Conservation (phyloP, 2,113 vertebrate genomes). For the Sorex araneus region DNA sequence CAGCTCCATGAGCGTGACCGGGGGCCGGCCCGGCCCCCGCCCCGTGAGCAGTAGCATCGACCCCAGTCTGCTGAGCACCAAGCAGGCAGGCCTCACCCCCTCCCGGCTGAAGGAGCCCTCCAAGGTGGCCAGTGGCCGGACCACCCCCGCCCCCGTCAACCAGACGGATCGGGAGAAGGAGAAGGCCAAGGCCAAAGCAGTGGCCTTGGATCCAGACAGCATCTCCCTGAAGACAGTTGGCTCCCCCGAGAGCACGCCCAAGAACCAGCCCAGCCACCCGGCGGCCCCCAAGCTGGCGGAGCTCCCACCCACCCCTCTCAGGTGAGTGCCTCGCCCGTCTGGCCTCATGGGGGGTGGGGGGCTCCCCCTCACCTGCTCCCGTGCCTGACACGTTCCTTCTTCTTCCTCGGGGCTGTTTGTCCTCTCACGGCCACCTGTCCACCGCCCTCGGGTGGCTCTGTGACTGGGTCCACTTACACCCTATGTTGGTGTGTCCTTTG, state of each 20-base stretch:
- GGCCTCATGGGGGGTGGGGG: background rate
- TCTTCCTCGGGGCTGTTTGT: background rate
- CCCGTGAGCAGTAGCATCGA: slow-evolving; percentile 95
- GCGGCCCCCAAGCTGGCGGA: slow-evolving; percentile 90
- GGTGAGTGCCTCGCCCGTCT: slow-evolving; percentile 84
- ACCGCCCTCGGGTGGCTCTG: accelerated
- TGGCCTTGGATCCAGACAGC: slow-evolving; percentile 93
- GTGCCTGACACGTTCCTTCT: background rate
- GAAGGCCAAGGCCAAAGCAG: slow-evolving; percentile 96
- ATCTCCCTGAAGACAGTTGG: slow-evolving; percentile 88
- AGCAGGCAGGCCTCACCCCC: slow-evolving; percentile 86
- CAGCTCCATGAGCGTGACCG: slow-evolving; percentile 94
- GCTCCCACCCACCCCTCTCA: slow-evolving; percentile 93
- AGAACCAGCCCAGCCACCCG: slow-evolving; percentile 90
- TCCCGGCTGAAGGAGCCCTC: slow-evolving; percentile 93
- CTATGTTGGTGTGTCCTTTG: background rate
- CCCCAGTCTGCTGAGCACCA: slow-evolving; percentile 91
- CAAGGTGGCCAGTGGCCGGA: slow-evolving; percentile 88
- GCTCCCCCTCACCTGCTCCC: too few species aligned
- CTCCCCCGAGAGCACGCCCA: slow-evolving; percentile 90
- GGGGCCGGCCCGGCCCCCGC: slow-evolving; percentile 88
- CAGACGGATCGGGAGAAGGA: slow-evolving; percentile 98
- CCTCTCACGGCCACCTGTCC: background rate
- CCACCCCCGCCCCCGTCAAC: slow-evolving; percentile 92
- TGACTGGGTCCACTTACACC: background rate